Evolutionary conservation across 2,888 invertebrate genomes (phyloP), one percentile per base, ranked within the genome.

Genomic region (Archips crataeganus): DNA sequence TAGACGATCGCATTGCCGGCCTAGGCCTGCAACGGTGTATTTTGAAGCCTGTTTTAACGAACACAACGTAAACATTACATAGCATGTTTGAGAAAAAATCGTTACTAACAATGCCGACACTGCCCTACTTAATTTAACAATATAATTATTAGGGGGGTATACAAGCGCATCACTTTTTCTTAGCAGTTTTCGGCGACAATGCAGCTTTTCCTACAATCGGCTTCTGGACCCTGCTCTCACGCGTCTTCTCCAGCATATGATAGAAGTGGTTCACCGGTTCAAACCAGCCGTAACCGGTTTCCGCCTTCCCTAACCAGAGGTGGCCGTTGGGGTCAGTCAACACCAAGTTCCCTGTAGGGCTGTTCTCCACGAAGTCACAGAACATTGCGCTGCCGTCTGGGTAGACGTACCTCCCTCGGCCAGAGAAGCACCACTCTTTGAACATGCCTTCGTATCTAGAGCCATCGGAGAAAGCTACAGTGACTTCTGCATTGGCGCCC

Each of bases 321-420:
- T 94, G 94, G 0, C 94, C 94, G 72, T 95, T 93, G 0, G 95
- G 91, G 81, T 96, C 96, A 0, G 85, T 84, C 61, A 96, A 82
- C 1, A 81, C 81, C 62, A 95, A 76, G 23, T 34, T n/a, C 15
- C 65, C 51, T 36, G 51, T 49, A 0, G 96, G 96, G 75, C 89
- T 89, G 79, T 96, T 96, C 0, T 95, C 90, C 0, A 75, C 67
- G 82, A 96, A 96, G 6, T 91, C 86, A 32, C 95, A 90, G 2
- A 82, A 78, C 1, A 96, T 74, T 1, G 87, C 78, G 54, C 95
- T 92, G 3, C 89, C 91, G 77, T 96, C 95, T 0, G 95, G 93
- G 77, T 96, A 95, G 0, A 77, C 80, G 75, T 95, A 96, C 59
- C 80, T 91, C 2, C 95, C 96, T 0, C 78, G 74, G 0, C 95